Evolutionary conservation across 1,140 invertebrate genomes (phyloP), one percentile per base, ranked within the genome.

Genomic region (Pygmarrhopalites habei): DNA sequence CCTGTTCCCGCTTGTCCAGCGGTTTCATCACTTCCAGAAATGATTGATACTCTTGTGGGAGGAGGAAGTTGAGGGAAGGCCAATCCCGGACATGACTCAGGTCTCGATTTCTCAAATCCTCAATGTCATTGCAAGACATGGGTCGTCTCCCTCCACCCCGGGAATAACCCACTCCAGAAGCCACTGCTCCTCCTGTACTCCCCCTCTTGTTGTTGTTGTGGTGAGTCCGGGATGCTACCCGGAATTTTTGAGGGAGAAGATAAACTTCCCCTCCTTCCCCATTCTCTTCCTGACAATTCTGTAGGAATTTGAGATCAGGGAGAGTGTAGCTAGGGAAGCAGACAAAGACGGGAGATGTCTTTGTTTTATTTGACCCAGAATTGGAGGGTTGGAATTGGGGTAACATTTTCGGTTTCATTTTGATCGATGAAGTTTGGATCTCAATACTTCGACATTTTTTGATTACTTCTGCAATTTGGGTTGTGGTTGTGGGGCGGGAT

Each of bases 281-380:
- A 12, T 56, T 17, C 7, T 41, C 53, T 3, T 56, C 35, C 19
- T 56, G 12, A 25, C 7, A 7, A 17, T 25, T 17, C 60, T 84
- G 82, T 19, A 95, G 81, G 76, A 95, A 95, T 58, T 85, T 87
- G 53, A 94, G 79, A 77, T 94, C 89, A 14, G 91, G 92, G 44
- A 95, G 75, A 1, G 90, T 87, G 72, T 95, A 95, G 76, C 90
- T 92, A 17, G 92, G 92, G 79, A 92, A 95, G 64, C 92, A 84
- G 46, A 95, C 86, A 73, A 91, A 93, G 15, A 94, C 86, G 2
- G 89, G 87, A 44, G 72, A 56, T 21, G 46, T 55, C 15, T 47
- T 62, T n/a, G n/a, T n/a, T n/a, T n/a, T n/a, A n/a, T n/a, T n/a
- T n/a, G n/a, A n/a, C 29, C 32, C 25, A 14, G 26, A 39, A 19